phyloP scores from a whole-genome alignment of 2,113 vertebrate species.

The Chionomys nivalis region DNA sequence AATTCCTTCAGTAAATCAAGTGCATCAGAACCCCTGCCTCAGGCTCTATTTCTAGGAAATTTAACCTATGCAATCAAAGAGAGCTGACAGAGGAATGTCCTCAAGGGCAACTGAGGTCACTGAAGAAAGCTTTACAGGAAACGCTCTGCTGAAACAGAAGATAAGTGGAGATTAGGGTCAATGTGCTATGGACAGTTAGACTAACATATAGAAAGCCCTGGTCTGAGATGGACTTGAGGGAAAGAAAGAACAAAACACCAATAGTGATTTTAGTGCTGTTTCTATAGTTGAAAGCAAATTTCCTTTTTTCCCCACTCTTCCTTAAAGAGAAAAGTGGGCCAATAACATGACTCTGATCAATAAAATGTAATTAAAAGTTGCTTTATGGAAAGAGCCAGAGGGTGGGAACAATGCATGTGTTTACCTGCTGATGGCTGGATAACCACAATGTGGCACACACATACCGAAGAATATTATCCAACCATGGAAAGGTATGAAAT shows the following conservation, averaged over 20 bases:
- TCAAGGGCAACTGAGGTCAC: background rate
- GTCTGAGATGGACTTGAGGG: background rate
- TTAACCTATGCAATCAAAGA: background rate
- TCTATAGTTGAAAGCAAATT: background rate
- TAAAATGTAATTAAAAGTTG: constrained; percentile 22
- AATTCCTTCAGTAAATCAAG: background rate
- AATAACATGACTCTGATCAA: background rate
- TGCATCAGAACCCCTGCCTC: background rate
- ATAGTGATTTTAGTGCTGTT: background rate
- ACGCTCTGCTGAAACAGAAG: background rate
- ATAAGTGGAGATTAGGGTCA: background rate
- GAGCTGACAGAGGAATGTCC: background rate
- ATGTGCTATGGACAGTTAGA: background rate
- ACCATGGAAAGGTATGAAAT: background rate
- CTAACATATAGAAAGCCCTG: background rate
- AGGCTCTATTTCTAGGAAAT: background rate
- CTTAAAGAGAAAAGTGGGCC: background rate
- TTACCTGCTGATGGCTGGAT: background rate
- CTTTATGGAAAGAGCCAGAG: background rate
- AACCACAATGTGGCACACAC: background rate
- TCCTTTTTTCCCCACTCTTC: background rate
- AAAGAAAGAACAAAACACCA: background rate
- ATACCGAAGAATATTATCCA: background rate
- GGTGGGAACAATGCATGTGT: background rate
- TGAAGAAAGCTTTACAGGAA: background rate